A percentile compares a stretch with the other conserved stretches of the same genome.
Conservation (phyloP, 2,888 invertebrate genomes). For the Pterostichus madidus region DNA sequence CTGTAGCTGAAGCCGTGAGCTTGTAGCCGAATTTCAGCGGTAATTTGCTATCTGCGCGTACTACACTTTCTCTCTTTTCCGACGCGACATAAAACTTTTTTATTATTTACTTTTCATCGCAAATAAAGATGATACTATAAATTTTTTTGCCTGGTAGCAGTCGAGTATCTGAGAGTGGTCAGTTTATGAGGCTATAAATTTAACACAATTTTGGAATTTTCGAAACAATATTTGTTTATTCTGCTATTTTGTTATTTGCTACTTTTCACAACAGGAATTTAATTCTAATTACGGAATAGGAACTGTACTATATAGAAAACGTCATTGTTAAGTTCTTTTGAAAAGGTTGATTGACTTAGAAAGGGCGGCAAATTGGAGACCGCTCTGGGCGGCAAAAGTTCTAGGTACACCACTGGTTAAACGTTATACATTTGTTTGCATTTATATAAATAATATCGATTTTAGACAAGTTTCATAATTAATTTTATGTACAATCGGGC, state of each 20-base stretch:
- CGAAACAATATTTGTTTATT: not conserved
- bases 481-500: too few relatives aligned
- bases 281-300: too few relatives aligned
- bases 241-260: not conserved
- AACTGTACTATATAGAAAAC: too few relatives aligned
- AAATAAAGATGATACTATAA: slow-evolving; percentile 44
- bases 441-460: too few relatives aligned
- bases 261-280: not conserved
- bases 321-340: too few relatives aligned
- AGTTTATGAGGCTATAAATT: slow-evolving; percentile 14
- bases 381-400: too few relatives aligned
- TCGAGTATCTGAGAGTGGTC: slow-evolving; percentile 13
- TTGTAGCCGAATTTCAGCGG: slow-evolving; percentile 37
- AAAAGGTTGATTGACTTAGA: too few relatives aligned
- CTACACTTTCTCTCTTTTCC: slow-evolving; percentile 15
- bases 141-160: not conserved
- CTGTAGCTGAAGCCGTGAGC: not conserved
- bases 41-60: not conserved
- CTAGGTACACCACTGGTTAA: too few relatives aligned
- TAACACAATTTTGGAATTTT: not conserved
- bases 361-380: too few relatives aligned
- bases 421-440: too few relatives aligned
- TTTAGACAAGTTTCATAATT: too few relatives aligned
- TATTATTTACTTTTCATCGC: slow-evolving; percentile 37
- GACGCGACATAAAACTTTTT: slow-evolving; percentile 10